A percentile compares a stretch with the other conserved stretches of the same genome.
These are phyloP conservation scores for Psittacara wagleri DNA, from an alignment of 2,113 vertebrate species.

Conservation along the genomic window DNA sequence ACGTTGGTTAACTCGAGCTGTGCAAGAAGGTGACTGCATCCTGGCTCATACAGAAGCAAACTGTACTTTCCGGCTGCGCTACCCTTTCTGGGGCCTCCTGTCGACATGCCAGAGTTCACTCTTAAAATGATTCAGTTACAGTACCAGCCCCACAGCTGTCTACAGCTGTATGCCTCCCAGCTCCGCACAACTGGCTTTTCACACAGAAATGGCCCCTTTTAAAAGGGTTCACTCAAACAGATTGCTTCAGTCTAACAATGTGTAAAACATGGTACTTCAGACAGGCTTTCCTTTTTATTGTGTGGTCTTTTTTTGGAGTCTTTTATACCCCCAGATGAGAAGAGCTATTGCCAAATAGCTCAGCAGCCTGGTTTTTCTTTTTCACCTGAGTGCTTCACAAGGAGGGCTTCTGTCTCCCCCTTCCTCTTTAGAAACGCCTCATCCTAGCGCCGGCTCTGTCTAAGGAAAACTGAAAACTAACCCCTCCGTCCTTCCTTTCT, in stretches of 20 bases:
- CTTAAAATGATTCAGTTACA: slow-evolving; percentile 53
- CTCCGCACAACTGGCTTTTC: slow-evolving; percentile 65
- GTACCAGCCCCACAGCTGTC: slow-evolving; percentile 72
- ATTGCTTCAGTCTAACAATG: background rate
- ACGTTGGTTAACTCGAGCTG: background rate
- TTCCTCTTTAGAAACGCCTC: background rate
- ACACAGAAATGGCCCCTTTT: slow-evolving; percentile 54
- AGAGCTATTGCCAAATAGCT: background rate
- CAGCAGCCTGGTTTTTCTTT: background rate
- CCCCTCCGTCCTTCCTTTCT: background rate
- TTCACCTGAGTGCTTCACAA: background rate
- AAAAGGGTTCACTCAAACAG: slow-evolving; percentile 45
- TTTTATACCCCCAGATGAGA: slow-evolving; percentile 10
- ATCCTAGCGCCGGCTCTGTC: background rate
- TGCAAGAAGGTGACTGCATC: background rate
- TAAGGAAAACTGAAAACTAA: background rate
- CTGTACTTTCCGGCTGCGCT: background rate
- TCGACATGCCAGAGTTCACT: slow-evolving; percentile 51
- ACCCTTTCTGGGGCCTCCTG: slow-evolving; percentile 51
- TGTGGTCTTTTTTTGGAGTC: background rate
- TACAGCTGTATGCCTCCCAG: slow-evolving; percentile 76
- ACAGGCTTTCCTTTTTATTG: slow-evolving; percentile 26
- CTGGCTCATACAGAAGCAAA: background rate
- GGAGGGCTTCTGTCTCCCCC: background rate
- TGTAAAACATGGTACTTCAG: slow-evolving; percentile 43